Percentiles rank a stretch among this genome's conserved stretches.
These are phyloP conservation scores for Scartelaos histophorus DNA, from an alignment of 2,113 vertebrate species.

Conservation along the genomic window DNA sequence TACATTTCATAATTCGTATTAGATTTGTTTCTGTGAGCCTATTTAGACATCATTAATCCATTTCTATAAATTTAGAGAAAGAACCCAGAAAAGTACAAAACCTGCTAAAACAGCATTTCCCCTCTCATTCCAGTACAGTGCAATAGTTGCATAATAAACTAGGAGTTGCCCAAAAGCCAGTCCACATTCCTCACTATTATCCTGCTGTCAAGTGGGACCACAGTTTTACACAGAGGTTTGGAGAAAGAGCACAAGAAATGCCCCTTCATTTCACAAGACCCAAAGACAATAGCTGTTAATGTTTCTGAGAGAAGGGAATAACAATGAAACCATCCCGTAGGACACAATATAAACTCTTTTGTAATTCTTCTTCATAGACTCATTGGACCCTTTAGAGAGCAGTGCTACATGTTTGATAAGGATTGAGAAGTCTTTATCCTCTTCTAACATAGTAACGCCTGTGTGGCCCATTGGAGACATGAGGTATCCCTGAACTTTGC, in stretches of 20 bases:
- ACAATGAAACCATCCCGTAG: constrained; percentile 53
- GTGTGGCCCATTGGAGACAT: background rate
- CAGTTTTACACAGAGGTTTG: constrained; percentile 66
- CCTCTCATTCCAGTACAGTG: constrained; percentile 27
- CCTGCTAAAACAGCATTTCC: constrained; percentile 2
- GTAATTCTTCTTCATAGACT: constrained; percentile 23
- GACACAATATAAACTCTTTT: constrained; percentile 56
- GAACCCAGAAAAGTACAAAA: background rate
- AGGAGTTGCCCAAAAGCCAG: constrained; percentile 32
- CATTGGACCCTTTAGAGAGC: constrained; percentile 12
- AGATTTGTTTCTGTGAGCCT: background rate
- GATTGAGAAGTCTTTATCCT: background rate
- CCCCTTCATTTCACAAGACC: constrained; percentile 55
- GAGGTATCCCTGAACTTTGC: background rate
- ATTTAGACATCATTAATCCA: background rate
- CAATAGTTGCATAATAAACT: constrained; percentile 29
- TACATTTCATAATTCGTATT: background rate
- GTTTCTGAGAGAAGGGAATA: constrained; percentile 49
- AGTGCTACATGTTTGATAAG: background rate
- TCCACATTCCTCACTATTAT: constrained; percentile 60
- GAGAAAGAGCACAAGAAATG: constrained; percentile 48
- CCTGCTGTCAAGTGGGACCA: constrained; percentile 53
- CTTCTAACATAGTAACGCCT: background rate
- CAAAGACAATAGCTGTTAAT: constrained; percentile 60
- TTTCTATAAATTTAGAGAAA: background rate